Base-by-base conservation (phyloP, 2,888 invertebrate species). In the Sarcophaga subvicina region DNA sequence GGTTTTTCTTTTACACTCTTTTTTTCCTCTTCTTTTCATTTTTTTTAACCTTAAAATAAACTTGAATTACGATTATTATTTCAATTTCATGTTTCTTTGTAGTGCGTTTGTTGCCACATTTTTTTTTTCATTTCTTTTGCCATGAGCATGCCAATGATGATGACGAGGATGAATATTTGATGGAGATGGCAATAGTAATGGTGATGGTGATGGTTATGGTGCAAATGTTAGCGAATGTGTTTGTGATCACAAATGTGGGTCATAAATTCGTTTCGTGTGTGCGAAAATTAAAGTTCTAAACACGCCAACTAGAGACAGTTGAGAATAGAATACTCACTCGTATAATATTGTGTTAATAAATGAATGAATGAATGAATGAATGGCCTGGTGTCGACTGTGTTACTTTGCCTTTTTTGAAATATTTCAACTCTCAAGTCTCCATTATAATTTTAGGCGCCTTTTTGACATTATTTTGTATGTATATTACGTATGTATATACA, bases 21-120 rank as follows among this genome's bases (percentile, higher is more conserved):
- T 59, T 45, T 27, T 69, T 27, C 20, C 75, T 60, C 12, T 49
- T 49, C 54, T 4, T 67, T 14, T 20, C 25, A n/a, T 20, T 49
- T 27, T 25, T 81, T 60, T 20, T 81, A 87, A 87, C 86, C 81
- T 87, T 81, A 75, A 81, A 83, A 80, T 87, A 81, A 87, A 84
- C 79, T 87, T 87, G 86, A 54, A 71, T 70, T 70, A 63, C 54
- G 54, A 54, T 49, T 76, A 37, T 67, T 49, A 49, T 64, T 73
- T 77, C 80, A 66, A 14, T 70, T 10, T 12, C 14, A n/a, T 66
- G 64, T 22, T 59, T 59, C 59, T 54, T 66, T 59, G n/a, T 64
- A 37, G 37, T 10, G 37, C 37, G 1, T 37, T 37, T 37, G 37
- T 37, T 37, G 37, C 37, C 37, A 37, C 37, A 37, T 11, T 59